Base-by-base conservation (phyloP, 2,888 invertebrate species). In the Rhagium mordax region DNA sequence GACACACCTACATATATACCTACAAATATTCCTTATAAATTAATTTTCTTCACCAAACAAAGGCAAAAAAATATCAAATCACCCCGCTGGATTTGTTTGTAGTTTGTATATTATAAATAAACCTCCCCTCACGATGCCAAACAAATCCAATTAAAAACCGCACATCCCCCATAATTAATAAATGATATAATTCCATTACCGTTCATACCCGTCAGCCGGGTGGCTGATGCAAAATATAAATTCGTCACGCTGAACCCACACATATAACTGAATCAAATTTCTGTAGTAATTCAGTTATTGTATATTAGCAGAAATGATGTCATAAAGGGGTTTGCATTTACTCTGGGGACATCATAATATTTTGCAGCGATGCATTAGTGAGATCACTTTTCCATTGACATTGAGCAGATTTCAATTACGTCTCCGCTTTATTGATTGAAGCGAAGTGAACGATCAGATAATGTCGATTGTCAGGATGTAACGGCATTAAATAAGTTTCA, bases 241-340 rank as follows among this genome's bases (percentile, higher is more conserved):
- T 83, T 82, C 85, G 85, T 86, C 84, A 86, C 84, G 85, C 81
- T 78, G 74, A 79, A 83, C 82, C 85, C 85, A 81, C 84, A 83
- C 79, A 79, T 79, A 81, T 82, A 83, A 83, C 84, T 82, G 84
- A 85, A 87, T 87, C 85, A 80, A 81, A 84, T 83, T 84, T 84
- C 80, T 77, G 75, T 79, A 79, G 80, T 82, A 82, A 84, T 84
- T 84, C 83, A 80, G 83, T 84, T 84, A 84, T 79, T 75, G 77
- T 79, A 75, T 81, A 83, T 83, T 83, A 83, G 78, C 82, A 77
- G 81, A 77, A 81, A 81, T 82, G 80, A 82, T 81, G 79, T 81
- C 81, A 81, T 81, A 83, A 83, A 84, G 81, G 83, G 83, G 81
- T 82, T 81, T 78, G 76, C 67, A 75, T 71, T 73, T 55, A 78